Conservation (phyloP, 2,113 vertebrate genomes). For the Gnathonemus longibarbis region DNA sequence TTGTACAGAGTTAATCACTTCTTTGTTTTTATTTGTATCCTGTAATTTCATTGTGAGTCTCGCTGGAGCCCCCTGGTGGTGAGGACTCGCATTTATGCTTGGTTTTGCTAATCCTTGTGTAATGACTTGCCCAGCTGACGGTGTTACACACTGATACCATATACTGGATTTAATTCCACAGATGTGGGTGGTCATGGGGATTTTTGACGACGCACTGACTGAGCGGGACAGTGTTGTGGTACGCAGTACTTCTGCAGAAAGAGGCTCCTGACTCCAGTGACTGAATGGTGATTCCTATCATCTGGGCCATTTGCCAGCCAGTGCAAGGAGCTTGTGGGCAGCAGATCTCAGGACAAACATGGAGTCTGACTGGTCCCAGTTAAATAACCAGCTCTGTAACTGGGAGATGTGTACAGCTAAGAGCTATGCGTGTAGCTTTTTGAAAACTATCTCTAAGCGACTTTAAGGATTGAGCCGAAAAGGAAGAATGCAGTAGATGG, state of each 20-base stretch:
- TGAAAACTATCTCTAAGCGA: background rate
- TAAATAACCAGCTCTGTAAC: background rate
- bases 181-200: background rate
- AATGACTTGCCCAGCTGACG: background rate
- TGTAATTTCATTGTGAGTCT: background rate
- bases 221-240: no score
- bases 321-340: background rate
- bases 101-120: background rate
- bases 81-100: background rate
- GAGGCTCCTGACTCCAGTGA: background rate
- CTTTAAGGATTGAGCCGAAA: background rate
- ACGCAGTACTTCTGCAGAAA: background rate
- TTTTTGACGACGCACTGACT: background rate
- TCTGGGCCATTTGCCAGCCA: background rate
- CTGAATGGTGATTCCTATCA: background rate
- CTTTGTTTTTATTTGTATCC: background rate
- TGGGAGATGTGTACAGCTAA: background rate
- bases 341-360: background rate
- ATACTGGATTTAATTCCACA: background rate
- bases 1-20: background rate
- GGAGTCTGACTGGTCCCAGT: background rate
- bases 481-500: background rate
- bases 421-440: background rate
- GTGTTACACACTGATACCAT: background rate
- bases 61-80: conserved; percentile 21